Base-by-base conservation (phyloP, 2,888 invertebrate species). In the Nymphalis urticae region DNA sequence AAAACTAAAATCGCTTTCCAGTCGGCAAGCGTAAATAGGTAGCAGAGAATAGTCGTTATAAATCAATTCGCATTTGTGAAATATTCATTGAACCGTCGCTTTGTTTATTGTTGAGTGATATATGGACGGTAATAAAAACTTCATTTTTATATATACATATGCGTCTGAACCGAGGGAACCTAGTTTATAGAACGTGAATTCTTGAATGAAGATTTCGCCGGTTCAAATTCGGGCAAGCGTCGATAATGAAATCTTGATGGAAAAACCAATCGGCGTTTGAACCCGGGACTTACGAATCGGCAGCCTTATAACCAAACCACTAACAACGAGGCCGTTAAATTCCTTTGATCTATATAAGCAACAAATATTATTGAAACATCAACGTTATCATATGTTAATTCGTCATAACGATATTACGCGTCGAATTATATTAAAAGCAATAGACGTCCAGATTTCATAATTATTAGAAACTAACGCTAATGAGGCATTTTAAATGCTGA, bases 61-160 rank as follows among this genome's bases (percentile, higher is more conserved):
- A 72, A 72, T 72, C 72, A 72, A 72, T 69, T 65, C 21, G 66
- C 64, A 62, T 61, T 70, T 64, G 68, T 65, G 61, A 70, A 66
- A 70, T 70, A 68, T 72, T 71, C 71, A 72, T 71, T 64, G 64
- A 56, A 51, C 58, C 61, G 73, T 72, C 67, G 59, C 64, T 51
- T 56, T 68, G 68, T 72, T 70, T 72, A 68, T 63, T 68, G 50
- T 56, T 47, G 61, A 68, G 62, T 72, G 70, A 72, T 72, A 66
- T 70, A 72, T 66, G 70, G 62, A 19, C 27, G 21, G 58, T n/a
- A 47, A 53, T 61, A 58, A 69, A 66, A 60, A 63, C 62, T 62
- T 13, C 36, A 61, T 50, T 53, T 36, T 48, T 62, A 54, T 66
- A 61, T 54, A 62, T 62, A 54, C 53, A 48, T 42, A 47, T 9